Evolutionary conservation across 2,888 invertebrate genomes (phyloP).

Genomic region (Camptogramma bilineatum): DNA sequence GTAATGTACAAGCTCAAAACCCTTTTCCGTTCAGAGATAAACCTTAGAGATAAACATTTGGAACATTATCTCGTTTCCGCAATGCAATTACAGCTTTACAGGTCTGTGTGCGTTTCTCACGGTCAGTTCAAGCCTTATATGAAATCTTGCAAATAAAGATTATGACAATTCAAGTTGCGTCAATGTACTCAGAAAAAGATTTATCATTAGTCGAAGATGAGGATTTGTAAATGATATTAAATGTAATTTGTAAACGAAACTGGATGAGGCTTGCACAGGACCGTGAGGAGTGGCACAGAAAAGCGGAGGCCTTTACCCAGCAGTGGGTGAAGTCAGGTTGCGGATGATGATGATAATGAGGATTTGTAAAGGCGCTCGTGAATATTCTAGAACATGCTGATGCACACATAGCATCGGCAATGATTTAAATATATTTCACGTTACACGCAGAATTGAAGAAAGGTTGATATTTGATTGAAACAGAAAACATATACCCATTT

Average conservation of each 20-base stretch:
- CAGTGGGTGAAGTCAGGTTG: no score
- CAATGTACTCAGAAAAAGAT: slow-evolving; percentile 9
- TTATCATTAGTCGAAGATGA: slow-evolving; percentile 1
- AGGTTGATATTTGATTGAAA: no score
- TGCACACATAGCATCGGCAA: no score
- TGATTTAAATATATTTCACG: no score
- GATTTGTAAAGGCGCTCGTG: no score
- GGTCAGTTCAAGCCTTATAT: slow-evolving; percentile 41
- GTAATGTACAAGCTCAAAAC: slow-evolving; percentile 18
- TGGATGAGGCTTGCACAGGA: not conserved
- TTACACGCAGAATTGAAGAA: no score
- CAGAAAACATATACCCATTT: no score
- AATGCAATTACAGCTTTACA: slow-evolving; percentile 52
- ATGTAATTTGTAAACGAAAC: not conserved
- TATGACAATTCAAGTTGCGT: slow-evolving; percentile 22
- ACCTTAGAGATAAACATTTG: slow-evolving; percentile 25
- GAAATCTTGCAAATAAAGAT: slow-evolving; percentile 45
- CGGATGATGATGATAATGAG: no score
- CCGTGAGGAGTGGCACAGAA: no score
- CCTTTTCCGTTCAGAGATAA: slow-evolving; percentile 37
- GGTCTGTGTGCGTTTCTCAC: slow-evolving; percentile 75
- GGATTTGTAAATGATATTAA: slow-evolving; percentile 6
- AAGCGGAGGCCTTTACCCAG: no score
- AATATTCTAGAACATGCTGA: no score
- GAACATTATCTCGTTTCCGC: slow-evolving; percentile 74